These are phyloP conservation scores for Drosophila orosa DNA, from an alignment of 1,140 invertebrate genomes.

Conservation along the genomic window DNA sequence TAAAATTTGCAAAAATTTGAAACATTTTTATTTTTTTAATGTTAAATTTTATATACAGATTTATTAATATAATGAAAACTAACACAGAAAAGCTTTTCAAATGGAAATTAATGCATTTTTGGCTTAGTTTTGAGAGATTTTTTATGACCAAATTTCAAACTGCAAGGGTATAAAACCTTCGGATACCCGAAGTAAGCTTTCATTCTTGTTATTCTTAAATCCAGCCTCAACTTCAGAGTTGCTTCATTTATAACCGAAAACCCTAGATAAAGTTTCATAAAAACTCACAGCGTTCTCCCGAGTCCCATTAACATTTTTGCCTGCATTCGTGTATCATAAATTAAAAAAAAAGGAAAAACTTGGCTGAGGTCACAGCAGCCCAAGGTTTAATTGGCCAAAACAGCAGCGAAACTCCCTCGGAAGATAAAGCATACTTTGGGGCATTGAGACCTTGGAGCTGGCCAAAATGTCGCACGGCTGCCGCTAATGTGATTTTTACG, in stretches of 20 bases:
- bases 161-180: too few species aligned
- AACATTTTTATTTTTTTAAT: too few species aligned
- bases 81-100: too few species aligned
- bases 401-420: constrained; percentile 10
- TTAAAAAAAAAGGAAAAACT: constrained; percentile 46
- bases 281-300: background rate
- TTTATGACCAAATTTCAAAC: too few species aligned
- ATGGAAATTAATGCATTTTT: too few species aligned
- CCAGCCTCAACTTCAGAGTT: background rate
- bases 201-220: background rate
- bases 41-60: too few species aligned
- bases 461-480: constrained; percentile 67
- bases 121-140: too few species aligned
- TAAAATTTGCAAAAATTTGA: too few species aligned
- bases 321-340: constrained; percentile 43
- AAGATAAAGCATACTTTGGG: constrained; percentile 36
- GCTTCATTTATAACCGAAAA: background rate
- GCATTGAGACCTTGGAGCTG: constrained; percentile 14
- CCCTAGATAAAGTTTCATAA: background rate
- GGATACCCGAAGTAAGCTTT: too few species aligned
- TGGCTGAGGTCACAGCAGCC: constrained; percentile 38
- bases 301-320: constrained; percentile 21
- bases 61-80: too few species aligned
- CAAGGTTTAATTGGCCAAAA: constrained; percentile 60
- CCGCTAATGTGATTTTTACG: constrained; percentile 80